These are phyloP conservation scores for Sepioteuthis lessoniana DNA, from an alignment of 2,888 invertebrate species.

Conservation along the genomic window DNA sequence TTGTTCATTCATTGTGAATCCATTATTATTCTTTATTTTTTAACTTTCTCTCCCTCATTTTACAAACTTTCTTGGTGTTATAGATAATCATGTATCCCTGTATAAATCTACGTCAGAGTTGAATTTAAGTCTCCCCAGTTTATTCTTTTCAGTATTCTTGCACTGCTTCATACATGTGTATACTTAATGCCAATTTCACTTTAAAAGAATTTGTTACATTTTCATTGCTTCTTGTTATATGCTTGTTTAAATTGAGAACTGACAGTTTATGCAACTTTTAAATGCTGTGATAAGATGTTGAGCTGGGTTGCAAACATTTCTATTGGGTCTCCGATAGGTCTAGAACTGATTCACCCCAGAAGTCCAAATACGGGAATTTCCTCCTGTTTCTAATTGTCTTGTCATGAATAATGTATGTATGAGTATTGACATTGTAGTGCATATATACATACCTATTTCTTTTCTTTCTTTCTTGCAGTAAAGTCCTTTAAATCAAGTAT, in stretches of 20 bases:
- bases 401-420: slow-evolving; percentile 36
- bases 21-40: neutral
- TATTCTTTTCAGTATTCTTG: neutral
- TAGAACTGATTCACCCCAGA: slow-evolving; percentile 40
- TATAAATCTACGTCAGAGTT: slow-evolving; percentile 21
- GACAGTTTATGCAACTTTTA: slow-evolving; percentile 45
- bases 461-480: neutral
- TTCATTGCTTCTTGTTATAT: slow-evolving; percentile 39
- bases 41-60: neutral
- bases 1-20: neutral
- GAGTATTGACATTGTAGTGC: slow-evolving; percentile 36
- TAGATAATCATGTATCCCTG: neutral
- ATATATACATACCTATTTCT: neutral
- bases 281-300: slow-evolving; percentile 48
- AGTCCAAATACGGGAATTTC: slow-evolving; percentile 44
- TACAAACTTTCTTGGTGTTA: neutral
- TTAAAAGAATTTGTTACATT: slow-evolving; percentile 42
- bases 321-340: slow-evolving; percentile 46
- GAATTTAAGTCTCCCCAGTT: slow-evolving; percentile 33
- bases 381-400: slow-evolving; percentile 44
- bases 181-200: slow-evolving; percentile 21
- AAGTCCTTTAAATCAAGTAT: neutral
- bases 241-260: slow-evolving; percentile 43
- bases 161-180: slow-evolving; percentile 3
- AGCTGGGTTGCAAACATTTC: slow-evolving; percentile 48